Conservation (phyloP, 2,113 vertebrate species). For the Canis aureus region DNA sequence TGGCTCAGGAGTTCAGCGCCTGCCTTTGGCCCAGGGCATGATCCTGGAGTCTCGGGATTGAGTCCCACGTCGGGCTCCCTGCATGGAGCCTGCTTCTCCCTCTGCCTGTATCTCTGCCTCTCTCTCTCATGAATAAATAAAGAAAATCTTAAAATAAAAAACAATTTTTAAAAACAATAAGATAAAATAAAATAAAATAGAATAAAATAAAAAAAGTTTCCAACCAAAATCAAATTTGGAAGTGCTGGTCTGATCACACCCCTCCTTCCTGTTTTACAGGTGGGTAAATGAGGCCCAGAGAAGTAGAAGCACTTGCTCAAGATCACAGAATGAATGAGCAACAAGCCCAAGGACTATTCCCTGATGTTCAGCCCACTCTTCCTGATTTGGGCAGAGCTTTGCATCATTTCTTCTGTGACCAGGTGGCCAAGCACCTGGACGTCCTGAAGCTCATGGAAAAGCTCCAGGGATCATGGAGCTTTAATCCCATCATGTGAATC, state of each 20-base stretch:
- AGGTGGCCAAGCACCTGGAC: neutral
- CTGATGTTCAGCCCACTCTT: rapidly evolving
- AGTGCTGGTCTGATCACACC: neutral
- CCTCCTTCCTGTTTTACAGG: neutral
- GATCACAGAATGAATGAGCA: neutral
- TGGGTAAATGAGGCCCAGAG: neutral
- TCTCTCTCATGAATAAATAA: no score
- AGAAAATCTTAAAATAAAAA: neutral
- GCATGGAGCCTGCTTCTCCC: no score
- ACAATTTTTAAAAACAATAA: neutral
- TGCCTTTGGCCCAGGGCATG: no score
- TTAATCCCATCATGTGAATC: neutral
- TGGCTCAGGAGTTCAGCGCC: no score
- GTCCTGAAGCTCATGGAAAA: neutral
- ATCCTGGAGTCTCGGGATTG: no score
- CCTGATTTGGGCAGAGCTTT: neutral
- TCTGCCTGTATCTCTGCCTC: no score
- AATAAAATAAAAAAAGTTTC: neutral
- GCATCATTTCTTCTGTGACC: neutral
- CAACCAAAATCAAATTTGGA: neutral
- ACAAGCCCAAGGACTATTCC: neutral
- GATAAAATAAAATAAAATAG: neutral
- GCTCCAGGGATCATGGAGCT: neutral
- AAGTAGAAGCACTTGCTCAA: neutral
- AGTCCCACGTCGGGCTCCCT: no score